Evolutionary conservation across 2,113 vertebrate genomes (phyloP).

Genomic region (Epinephelus moara): DNA sequence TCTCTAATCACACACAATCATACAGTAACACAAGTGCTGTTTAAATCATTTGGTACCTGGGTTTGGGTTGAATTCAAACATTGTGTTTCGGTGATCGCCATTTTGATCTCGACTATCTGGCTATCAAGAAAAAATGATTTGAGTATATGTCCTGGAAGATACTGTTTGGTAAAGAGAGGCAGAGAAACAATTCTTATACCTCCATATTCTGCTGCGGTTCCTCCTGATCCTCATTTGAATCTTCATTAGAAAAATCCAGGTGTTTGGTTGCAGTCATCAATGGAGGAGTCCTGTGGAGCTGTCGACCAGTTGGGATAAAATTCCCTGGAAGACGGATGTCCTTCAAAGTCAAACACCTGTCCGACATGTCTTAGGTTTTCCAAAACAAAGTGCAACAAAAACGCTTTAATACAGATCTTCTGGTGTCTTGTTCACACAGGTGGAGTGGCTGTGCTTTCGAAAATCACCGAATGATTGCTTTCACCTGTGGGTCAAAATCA

Average conservation of each 20-base stretch:
- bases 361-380: background rate
- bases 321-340: background rate
- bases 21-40: too few species aligned
- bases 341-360: too few species aligned
- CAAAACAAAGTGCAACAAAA: too few species aligned
- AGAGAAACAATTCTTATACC: slow-evolving; percentile 1
- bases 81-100: accelerated
- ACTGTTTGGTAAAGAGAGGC: accelerated
- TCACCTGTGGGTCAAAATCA: slow-evolving; percentile 31
- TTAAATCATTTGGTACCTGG: slow-evolving; percentile 10
- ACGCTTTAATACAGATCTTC: too few species aligned
- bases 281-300: slow-evolving; percentile 65
- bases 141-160: too few species aligned
- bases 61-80: background rate
- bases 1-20: too few species aligned
- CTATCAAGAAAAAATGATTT: slow-evolving; percentile 7
- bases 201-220: background rate
- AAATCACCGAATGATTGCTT: slow-evolving; percentile 6
- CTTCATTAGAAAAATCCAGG: slow-evolving; percentile 5
- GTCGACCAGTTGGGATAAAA: slow-evolving; percentile 40
- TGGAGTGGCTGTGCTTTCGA: too few species aligned
- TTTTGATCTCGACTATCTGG: too few species aligned
- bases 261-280: background rate
- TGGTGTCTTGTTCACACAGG: too few species aligned
- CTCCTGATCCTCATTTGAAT: background rate